phyloP scores from a whole-genome alignment of 2,888 invertebrate genomes.

The Drosophila helvetica region DNA sequence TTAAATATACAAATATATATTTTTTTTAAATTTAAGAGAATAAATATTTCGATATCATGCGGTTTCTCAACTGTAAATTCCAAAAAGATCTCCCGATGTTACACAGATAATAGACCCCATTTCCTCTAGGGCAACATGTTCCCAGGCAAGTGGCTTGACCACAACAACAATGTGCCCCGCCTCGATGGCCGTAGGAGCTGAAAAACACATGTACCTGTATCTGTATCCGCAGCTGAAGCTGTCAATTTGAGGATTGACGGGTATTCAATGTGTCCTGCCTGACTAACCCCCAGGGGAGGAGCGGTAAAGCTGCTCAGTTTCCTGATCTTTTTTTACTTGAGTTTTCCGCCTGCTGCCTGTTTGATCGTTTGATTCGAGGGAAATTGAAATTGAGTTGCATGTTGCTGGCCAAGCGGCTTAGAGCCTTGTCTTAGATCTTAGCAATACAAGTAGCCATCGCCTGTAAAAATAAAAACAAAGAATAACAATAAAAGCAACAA shows the following conservation, averaged over 20 bases:
- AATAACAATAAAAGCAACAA: constrained; percentile 16
- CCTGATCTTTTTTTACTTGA: constrained; percentile 45
- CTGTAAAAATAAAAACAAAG: constrained; percentile 8
- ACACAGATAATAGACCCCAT: background rate
- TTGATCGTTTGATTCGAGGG: constrained; percentile 40
- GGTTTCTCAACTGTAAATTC: background rate
- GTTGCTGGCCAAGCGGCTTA: constrained; percentile 48
- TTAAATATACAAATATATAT: too few species aligned
- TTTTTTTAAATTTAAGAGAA: too few species aligned
- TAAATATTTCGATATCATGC: too few species aligned
- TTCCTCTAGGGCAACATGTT: background rate
- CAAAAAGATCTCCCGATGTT: background rate
- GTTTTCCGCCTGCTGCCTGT: constrained; percentile 42
- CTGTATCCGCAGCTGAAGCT: constrained; percentile 1
- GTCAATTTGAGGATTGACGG: constrained; percentile 60
- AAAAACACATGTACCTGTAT: background rate
- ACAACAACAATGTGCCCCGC: background rate
- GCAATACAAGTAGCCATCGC: constrained; percentile 42
- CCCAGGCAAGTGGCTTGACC: background rate
- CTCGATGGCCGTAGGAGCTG: background rate
- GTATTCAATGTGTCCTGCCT: constrained; percentile 32
- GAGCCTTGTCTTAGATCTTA: constrained; percentile 26
- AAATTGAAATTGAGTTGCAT: constrained; percentile 61
- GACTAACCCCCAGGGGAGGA: constrained; percentile 16
- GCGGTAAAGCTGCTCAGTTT: constrained; percentile 46